Conservation (phyloP, 2,797 vertebrate species). For the Myotis findleyi region DNA sequence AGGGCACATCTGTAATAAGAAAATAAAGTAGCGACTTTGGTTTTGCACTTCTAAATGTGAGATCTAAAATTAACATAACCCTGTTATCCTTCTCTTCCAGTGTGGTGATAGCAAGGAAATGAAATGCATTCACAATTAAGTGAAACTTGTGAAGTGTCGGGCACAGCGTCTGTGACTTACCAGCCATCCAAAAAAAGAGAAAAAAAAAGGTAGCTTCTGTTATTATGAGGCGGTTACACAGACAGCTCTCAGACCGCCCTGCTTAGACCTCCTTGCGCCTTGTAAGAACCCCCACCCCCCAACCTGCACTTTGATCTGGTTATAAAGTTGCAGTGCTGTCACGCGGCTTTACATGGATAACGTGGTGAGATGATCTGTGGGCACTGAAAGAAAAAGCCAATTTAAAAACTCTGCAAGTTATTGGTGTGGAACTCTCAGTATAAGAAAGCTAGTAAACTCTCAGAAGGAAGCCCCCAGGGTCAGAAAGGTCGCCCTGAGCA, state of each 20-base stretch:
- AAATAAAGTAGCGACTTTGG: not conserved
- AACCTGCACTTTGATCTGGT: not conserved
- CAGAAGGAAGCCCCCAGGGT: not conserved
- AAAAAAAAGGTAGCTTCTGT: not conserved
- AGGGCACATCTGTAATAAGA: not conserved
- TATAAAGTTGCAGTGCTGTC: not conserved
- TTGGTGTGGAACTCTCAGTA: not conserved
- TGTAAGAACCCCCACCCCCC: not conserved
- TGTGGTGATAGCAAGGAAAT: not conserved
- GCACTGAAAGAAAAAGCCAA: not conserved
- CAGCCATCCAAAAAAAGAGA: not conserved
- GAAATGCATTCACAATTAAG: slow-evolving; percentile 33
- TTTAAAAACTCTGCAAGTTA: not conserved
- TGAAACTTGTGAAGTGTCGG: not conserved
- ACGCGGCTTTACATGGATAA: not conserved
- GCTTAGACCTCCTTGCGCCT: too few relatives aligned
- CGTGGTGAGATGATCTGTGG: not conserved
- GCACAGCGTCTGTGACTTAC: not conserved
- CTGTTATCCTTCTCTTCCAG: not conserved
- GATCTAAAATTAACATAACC: not conserved
- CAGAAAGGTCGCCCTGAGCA: not conserved
- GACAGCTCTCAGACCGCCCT: not conserved
- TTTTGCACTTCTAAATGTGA: not conserved
- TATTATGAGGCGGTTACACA: not conserved
- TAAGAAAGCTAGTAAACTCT: not conserved